Evolutionary conservation across 1,140 invertebrate species (phyloP), one percentile per base, ranked within the genome.

Genomic region (Pantala flavescens): DNA sequence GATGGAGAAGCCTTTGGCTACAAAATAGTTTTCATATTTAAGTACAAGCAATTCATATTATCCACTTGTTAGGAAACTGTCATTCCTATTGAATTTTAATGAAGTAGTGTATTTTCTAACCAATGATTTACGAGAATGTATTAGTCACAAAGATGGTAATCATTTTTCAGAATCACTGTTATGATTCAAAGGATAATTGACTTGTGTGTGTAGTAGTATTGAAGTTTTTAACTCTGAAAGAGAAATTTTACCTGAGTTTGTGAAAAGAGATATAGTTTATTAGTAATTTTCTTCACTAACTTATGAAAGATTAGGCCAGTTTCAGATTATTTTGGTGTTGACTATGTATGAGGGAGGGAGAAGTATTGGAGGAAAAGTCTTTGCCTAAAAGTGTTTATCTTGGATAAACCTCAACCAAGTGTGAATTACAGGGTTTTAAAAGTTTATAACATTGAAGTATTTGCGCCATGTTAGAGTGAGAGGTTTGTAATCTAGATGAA

Each of bases 381-480:
- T 63, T 63, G 49, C 49, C 49, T 63, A 63, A 63, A 63, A 21
- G 49, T 7, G 49, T 1, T 63, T 63, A 19, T 63, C 49, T 19
- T 16, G n/a, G 5, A 19, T 63, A 19, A 63, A 19, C 49, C 49
- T 63, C 49, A 63, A 63, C 49, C 49, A 63, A 19, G 49, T 63
- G 49, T 63, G 49, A 63, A 63, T 63, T 63, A 63, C 49, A 63
- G 49, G 49, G 49, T 63, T 63, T 19, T 19, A 63, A 63, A 63
- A 63, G 12, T 3, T 63, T 63, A 9, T 63, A 63, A 7, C 2
- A 63, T 14, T 7, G 49, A 21, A 63, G n/a, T 19, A 63, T 19
- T 21, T 63, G n/a, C n/a, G 49, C 49, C 49, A 63, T 21, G 16
- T 63, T 16, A 16, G n/a, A 63, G 49, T 63, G 49, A 36, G 28